These are phyloP conservation scores for Tenualosa ilisha DNA, from an alignment of 2,797 vertebrate genomes.

Conservation along the genomic window DNA sequence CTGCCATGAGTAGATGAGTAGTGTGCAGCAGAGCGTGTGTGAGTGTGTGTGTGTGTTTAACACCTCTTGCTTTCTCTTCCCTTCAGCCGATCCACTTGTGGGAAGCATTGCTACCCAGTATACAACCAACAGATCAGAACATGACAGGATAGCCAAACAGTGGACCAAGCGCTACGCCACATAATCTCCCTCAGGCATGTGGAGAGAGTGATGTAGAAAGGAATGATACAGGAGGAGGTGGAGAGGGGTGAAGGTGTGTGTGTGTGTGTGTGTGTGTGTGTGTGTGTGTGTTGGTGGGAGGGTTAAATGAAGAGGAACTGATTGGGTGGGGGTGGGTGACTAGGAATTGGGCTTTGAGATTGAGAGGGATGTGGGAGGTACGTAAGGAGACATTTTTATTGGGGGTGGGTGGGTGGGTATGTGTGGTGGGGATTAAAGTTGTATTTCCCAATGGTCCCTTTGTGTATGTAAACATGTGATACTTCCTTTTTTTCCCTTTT, in stretches of 20 bases:
- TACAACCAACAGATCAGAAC: slow-evolving; percentile 88
- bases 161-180: slow-evolving; percentile 97
- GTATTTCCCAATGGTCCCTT: slow-evolving; percentile 65
- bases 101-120: slow-evolving; percentile 89
- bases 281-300: slow-evolving; percentile 7
- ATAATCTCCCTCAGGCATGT: slow-evolving; percentile 62
- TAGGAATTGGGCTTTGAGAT: slow-evolving; percentile 2
- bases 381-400: slow-evolving; percentile 62
- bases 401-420: slow-evolving; percentile 38
- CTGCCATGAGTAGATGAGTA: not conserved
- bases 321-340: slow-evolving; percentile 74
- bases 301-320: slow-evolving; percentile 28
- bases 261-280: not conserved
- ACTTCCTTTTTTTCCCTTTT: slow-evolving; percentile 34
- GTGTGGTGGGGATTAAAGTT: slow-evolving; percentile 79
- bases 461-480: slow-evolving; percentile 16
- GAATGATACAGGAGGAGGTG: not conserved
- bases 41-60: not conserved
- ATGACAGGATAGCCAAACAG: slow-evolving; percentile 96
- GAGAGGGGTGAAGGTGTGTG: not conserved
- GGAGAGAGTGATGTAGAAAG: not conserved
- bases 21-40: slow-evolving; percentile 25
- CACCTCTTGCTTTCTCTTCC: not conserved
- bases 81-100: slow-evolving; percentile 86
- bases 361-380: slow-evolving; percentile 49